Evolutionary conservation across 1,140 invertebrate genomes (phyloP).

Genomic region (Acromyrmex charruanus): DNA sequence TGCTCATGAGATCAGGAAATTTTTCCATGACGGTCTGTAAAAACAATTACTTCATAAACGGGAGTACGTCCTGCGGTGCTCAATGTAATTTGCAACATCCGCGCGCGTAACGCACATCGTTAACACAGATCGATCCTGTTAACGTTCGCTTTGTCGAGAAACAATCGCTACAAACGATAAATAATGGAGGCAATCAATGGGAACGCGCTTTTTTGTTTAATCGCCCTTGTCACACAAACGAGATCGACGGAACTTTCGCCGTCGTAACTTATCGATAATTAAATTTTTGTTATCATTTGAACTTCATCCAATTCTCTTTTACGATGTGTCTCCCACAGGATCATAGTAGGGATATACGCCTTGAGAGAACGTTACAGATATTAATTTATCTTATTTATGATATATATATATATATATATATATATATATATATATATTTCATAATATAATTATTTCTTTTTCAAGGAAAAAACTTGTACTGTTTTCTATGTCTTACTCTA

Average conservation of each 20-base stretch:
- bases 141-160: conserved; percentile 26
- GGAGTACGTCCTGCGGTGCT: background rate
- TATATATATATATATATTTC: background rate
- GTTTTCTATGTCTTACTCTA: conserved; percentile 12
- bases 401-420: conserved; percentile 3
- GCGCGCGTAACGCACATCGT: conserved; percentile 4
- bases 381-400: conserved; percentile 13
- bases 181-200: conserved; percentile 17
- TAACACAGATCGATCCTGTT: conserved; percentile 2
- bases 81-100: conserved; percentile 12
- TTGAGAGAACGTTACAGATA: conserved; percentile 15
- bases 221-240: background rate
- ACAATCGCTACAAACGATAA: conserved; percentile 57
- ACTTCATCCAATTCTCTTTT: conserved; percentile 20
- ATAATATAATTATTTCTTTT: conserved; percentile 4
- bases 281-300: conserved; percentile 26
- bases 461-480: conserved; percentile 38
- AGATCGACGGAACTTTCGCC: conserved; percentile 10
- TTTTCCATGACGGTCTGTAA: background rate
- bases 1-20: conserved; percentile 38
- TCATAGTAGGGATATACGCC: conserved; percentile 1
- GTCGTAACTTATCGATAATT: conserved; percentile 32
- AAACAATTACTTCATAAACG: conserved; percentile 21
- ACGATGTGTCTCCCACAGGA: background rate
- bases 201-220: background rate